Base-by-base conservation (phyloP, 2,113 vertebrate species). In the Oxyura jamaicensis region DNA sequence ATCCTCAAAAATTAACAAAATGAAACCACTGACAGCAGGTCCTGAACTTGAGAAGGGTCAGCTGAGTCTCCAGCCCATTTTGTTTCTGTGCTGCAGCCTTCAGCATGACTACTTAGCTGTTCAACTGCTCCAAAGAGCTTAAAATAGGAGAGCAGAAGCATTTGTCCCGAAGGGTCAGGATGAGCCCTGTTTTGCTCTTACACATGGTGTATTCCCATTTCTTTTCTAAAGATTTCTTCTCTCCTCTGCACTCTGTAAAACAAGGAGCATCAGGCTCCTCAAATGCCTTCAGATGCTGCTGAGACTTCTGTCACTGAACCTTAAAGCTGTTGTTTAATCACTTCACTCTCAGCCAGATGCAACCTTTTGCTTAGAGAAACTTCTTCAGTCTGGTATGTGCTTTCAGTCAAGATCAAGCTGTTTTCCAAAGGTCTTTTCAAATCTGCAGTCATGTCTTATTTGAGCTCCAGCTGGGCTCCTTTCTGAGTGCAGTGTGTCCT, bases 311-410 rank as follows among this genome's bases (percentile, higher is more conserved):
- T 95, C 56, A 53, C 60, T 0, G 0, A 94, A 91, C 72, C 71
- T 92, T 96, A 78, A 93, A 90, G 56, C 81, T 97, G 92, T 97
- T 96, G 96, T 98, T 97, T 97, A 97, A 97, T 94, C 92, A 95
- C 96, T 92, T 91, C 12, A 31, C 77, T 96, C 92, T 79, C 95
- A 97, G 93, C 50, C 73, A 85, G 86, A 41, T 93, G 96, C 68
- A 29, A 94, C 44, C 65, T 91, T 90, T 78, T 93, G 73, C 80
- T 93, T 96, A 89, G 35, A 96, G 95, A 96, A 81, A 68, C 87
- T 94, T 82, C 67, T 94, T 59, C 79, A 91, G 82, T 89, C 72
- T 95, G 88, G 56, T 93, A 73, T 83, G 93, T 82, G 65, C 79
- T 97, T 97, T 97, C 95, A 96, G 75, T 75, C 62, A 89, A 95